A percentile compares a stretch with the other conserved stretches of the same genome.
phyloP scores from a whole-genome alignment of 2,113 vertebrate genomes.

The Callipepla californica region DNA sequence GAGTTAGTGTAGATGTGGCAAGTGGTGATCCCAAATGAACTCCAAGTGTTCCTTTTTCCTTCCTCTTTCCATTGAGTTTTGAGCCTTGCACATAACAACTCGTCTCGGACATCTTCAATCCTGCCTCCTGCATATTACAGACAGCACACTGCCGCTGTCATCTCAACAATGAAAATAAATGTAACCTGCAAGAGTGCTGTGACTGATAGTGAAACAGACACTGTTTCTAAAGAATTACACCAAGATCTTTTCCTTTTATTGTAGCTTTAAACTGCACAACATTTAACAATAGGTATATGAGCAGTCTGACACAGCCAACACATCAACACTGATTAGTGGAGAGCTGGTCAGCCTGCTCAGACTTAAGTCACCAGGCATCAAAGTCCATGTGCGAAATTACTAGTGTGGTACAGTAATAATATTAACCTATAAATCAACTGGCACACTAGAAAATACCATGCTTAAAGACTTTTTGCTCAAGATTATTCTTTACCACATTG shows the following conservation, averaged over 20 bases:
- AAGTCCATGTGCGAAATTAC: not conserved
- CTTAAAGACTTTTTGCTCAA: not conserved
- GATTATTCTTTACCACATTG: not conserved
- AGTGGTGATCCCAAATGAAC: not conserved
- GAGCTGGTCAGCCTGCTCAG: not conserved
- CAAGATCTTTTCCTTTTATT: not conserved
- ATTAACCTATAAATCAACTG: not conserved
- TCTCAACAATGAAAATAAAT: not conserved
- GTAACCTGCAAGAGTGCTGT: not conserved
- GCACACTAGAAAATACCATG: not conserved
- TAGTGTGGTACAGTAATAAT: not conserved
- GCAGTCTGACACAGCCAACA: not conserved
- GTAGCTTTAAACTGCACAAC: not conserved
- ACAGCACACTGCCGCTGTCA: rapidly evolving
- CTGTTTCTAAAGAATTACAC: not conserved
- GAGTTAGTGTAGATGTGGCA: not conserved
- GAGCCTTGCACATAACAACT: not conserved
- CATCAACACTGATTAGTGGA: not conserved
- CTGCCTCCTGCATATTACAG: rapidly evolving
- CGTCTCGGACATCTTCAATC: not conserved
- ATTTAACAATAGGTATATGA: not conserved
- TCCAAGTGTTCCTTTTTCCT: not conserved
- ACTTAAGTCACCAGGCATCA: not conserved
- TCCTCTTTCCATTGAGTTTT: not conserved
- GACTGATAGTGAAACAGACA: not conserved